These are phyloP conservation scores for Mythimna loreyi DNA, from an alignment of 2,888 invertebrate species.

Conservation along the genomic window DNA sequence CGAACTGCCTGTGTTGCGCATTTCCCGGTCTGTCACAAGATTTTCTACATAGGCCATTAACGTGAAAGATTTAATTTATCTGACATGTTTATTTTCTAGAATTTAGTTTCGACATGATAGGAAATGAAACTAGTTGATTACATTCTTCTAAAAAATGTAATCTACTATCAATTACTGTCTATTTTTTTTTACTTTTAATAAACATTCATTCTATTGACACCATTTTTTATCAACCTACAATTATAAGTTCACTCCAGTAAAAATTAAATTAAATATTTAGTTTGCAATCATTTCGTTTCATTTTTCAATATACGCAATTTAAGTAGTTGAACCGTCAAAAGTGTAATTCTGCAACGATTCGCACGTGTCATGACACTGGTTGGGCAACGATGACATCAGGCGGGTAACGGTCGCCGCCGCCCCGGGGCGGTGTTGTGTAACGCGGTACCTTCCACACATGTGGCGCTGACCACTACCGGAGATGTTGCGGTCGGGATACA, in stretches of 20 bases:
- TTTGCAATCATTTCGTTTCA: neutral
- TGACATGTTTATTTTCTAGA: no score
- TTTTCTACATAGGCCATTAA: slow-evolving; percentile 2
- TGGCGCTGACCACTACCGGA: slow-evolving; percentile 44
- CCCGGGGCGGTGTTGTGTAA: slow-evolving; percentile 26
- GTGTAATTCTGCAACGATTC: slow-evolving; percentile 45
- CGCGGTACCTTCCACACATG: neutral
- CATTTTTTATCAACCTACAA: neutral
- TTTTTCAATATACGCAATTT: neutral
- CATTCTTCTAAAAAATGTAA: neutral
- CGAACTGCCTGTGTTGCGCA: slow-evolving; percentile 44
- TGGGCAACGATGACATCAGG: slow-evolving; percentile 46
- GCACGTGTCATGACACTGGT: slow-evolving; percentile 28
- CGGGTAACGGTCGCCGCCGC: slow-evolving; percentile 24
- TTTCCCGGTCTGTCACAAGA: slow-evolving; percentile 39
- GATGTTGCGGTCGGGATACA: slow-evolving; percentile 49
- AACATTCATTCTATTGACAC: neutral
- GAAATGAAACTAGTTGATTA: neutral
- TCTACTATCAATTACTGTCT: neutral
- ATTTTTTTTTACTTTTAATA: neutral
- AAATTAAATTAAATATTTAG: neutral
- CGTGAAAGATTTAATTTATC: slow-evolving; percentile 5
- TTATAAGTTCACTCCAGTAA: neutral
- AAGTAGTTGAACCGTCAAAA: neutral
- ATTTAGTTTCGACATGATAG: neutral